Evolutionary conservation across 2,797 vertebrate species (phyloP).

Genomic region (Acipenser transmontanus): DNA sequence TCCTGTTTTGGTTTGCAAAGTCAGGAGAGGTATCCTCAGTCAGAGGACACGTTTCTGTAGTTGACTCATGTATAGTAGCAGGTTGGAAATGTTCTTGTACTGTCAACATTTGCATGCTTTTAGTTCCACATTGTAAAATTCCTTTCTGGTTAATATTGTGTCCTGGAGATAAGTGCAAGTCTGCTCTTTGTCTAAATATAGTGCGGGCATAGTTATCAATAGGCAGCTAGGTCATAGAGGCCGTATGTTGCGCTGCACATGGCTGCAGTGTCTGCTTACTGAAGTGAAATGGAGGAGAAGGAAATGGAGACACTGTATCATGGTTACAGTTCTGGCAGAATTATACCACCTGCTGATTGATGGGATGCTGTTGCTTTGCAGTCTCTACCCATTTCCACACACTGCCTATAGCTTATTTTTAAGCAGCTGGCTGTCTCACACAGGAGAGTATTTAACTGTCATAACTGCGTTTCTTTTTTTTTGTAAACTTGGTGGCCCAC

Average conservation of each 20-base stretch:
- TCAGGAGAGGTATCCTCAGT: too few species aligned
- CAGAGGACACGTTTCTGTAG: too few species aligned
- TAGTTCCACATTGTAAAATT: slow-evolving; percentile 33
- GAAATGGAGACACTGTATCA: slow-evolving; percentile 16
- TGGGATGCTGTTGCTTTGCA: slow-evolving; percentile 12
- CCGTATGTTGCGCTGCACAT: slow-evolving; percentile 24
- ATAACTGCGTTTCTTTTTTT: too few species aligned
- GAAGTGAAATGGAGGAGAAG: slow-evolving; percentile 26
- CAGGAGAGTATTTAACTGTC: too few species aligned
- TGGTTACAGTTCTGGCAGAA: slow-evolving; percentile 26
- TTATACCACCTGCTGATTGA: slow-evolving; percentile 22
- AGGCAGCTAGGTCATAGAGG: slow-evolving; percentile 35
- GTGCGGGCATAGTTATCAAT: slow-evolving; percentile 30
- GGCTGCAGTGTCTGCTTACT: slow-evolving; percentile 29
- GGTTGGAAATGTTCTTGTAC: too few species aligned
- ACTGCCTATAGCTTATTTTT: too few species aligned
- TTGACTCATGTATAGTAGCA: too few species aligned
- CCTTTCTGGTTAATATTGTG: slow-evolving; percentile 34
- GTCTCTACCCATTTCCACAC: background rate
- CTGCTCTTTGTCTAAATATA: slow-evolving; percentile 22
- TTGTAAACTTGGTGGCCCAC: too few species aligned
- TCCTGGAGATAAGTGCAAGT: slow-evolving; percentile 35
- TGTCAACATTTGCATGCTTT: too few species aligned
- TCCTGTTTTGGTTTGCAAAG: too few species aligned
- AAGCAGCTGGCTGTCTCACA: too few species aligned